Evolutionary conservation across 2,888 invertebrate genomes (phyloP).

Genomic region (Pocota personata): DNA sequence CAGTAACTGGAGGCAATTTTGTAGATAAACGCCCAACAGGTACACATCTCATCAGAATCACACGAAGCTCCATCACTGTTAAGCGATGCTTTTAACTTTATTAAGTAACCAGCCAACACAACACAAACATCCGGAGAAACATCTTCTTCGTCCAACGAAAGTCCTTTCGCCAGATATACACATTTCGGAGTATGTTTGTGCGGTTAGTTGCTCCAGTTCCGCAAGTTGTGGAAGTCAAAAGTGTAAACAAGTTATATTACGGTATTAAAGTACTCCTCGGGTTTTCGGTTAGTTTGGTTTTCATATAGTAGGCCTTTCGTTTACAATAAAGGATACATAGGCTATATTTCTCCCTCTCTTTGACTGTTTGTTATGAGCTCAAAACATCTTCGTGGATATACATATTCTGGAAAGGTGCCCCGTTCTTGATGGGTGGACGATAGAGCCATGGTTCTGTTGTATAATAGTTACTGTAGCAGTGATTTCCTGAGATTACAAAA

Average conservation of each 20-base stretch:
- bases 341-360: not conserved
- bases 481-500: constrained; percentile 65
- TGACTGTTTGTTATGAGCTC: constrained; percentile 42
- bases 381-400: constrained; percentile 47
- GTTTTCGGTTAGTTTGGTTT: constrained; percentile 55
- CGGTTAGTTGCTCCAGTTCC: constrained; percentile 58
- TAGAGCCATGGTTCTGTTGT: not conserved
- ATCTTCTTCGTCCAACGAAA: constrained; percentile 40
- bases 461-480: not conserved
- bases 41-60: constrained; percentile 50
- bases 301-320: constrained; percentile 5
- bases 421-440: constrained; percentile 4
- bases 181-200: constrained; percentile 38
- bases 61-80: constrained; percentile 43
- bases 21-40: constrained; percentile 48
- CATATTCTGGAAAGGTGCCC: constrained; percentile 9
- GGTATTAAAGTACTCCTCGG: constrained; percentile 56
- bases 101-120: constrained; percentile 57
- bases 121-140: constrained; percentile 43
- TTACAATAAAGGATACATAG: constrained; percentile 22
- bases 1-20: constrained; percentile 35
- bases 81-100: constrained; percentile 72
- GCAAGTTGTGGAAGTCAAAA: constrained; percentile 67
- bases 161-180: not conserved
- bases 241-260: constrained; percentile 70